A percentile compares a stretch with the other conserved stretches of the same genome.
These are phyloP conservation scores for Austrolebias charrua DNA, from an alignment of 2,797 vertebrate species.

Conservation along the genomic window DNA sequence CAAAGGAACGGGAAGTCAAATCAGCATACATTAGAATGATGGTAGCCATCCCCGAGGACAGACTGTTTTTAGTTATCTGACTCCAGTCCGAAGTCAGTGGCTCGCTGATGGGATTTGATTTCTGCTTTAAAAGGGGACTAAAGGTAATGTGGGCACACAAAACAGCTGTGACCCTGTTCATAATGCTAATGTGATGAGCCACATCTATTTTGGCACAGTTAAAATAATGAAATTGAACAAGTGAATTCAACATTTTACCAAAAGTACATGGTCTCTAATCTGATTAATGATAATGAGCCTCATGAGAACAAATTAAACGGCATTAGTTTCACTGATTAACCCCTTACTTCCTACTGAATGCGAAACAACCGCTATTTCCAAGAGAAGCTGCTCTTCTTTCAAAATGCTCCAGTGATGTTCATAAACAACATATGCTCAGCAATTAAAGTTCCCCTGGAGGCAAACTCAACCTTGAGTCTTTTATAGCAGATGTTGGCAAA, in stretches of 20 bases:
- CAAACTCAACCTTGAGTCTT: constrained; percentile 76
- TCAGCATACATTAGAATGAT: constrained; percentile 77
- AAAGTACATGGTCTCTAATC: constrained; percentile 25
- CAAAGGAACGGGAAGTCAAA: constrained; percentile 69
- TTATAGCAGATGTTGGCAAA: constrained; percentile 73
- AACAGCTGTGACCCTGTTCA: constrained; percentile 52
- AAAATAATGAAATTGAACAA: constrained; percentile 18
- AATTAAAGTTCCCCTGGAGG: constrained; percentile 70
- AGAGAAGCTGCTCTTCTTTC: constrained; percentile 41
- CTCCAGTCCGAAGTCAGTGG: constrained; percentile 62
- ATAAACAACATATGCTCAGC: constrained; percentile 80
- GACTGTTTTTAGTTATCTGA: constrained; percentile 74
- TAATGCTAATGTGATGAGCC: constrained; percentile 32
- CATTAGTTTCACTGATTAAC: constrained; percentile 35
- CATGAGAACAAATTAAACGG: constrained; percentile 20
- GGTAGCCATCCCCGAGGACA: constrained; percentile 56
- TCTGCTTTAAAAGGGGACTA: constrained; percentile 42
- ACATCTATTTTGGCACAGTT: constrained; percentile 21
- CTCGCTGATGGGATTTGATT: constrained; percentile 57
- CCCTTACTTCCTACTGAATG: constrained; percentile 20
- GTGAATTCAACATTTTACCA: constrained; percentile 28
- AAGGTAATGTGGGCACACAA: constrained; percentile 43
- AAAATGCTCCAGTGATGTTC: constrained; percentile 50
- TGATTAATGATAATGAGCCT: constrained; percentile 11
- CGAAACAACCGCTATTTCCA: constrained; percentile 22